Base-by-base conservation (phyloP, 2,797 vertebrate genomes). In the Eulemur mongoz region DNA sequence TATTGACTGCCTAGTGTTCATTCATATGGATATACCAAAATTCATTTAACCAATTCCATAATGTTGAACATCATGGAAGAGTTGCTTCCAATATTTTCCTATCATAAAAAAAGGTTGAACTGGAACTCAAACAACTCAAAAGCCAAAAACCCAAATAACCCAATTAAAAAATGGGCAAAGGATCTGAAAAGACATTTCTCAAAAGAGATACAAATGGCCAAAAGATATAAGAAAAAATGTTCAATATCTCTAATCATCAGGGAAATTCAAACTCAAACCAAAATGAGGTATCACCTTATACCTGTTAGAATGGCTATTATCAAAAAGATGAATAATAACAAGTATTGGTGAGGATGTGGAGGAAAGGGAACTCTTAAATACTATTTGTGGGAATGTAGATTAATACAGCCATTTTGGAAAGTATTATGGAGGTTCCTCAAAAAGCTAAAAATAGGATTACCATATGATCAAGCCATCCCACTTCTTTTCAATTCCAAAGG, bases 41-140 rank as follows among this genome's bases (percentile, higher is more conserved):
- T 73, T 80, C 82, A 95, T 75, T 91, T 67, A 91, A 61, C 45
- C 43, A 75, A 57, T 85, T 63, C 18, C 25, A 20, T 93, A 91
- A 76, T 59, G 35, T 38, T 92, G 40, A 67, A 93, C n/a, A 63
- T 54, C 23, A 57, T 57, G 22, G 54, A 69, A 75, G 25, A 84
- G n/a, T 43, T 91, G 67, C 14, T 84, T 79, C 25, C 25, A 91
- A 50, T 82, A 35, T 84, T 88, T 54, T 86, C 45, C 13, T 70
- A 52, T 70, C 9, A 76, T 63, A 50, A 79, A 76, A 93, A 76
- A 85, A 52, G 13, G 35, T 18, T 95, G 57, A 89, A 80, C 80
- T 23, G 70, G 18, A 80, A 83, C 18, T 75, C 20, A 52, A 65
- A 43, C 35, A 78, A 82, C 65, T 92, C 18, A 81, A 48, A 12